Evolutionary conservation across 2,888 invertebrate genomes (phyloP), one percentile per base, ranked within the genome.

Genomic region (Smittia sp.): DNA sequence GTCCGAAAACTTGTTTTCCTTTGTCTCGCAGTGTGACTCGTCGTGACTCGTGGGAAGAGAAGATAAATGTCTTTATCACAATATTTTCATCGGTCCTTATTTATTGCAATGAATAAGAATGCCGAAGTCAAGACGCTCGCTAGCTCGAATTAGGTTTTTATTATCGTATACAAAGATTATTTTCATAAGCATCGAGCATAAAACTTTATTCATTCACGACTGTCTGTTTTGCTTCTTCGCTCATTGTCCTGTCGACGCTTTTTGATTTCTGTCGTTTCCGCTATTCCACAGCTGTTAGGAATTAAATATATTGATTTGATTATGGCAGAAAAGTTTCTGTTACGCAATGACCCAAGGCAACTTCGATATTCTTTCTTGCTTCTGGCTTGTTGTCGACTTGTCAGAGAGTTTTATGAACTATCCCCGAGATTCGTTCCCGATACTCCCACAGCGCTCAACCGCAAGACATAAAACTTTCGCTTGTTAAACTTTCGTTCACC

Each of bases 61-160:
- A 46, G 58, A 58, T 58, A 58, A 58, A 18, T 58, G 58, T 58
- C 58, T 7, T 22, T 20, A 58, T 58, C 58, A 58, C 46, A 58
- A 58, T 52, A 52, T 58, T 58, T 22, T 58, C 22, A 58, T 58
- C 58, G 18, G 20, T 58, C 22, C 13, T 70, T 70, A 70, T 70
- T 70, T 70, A 70, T 70, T 46, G 54, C 52, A 52, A 54, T 54
- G 54, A 70, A 52, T 70, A 68, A 68, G 69, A 68, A 58, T 4
- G 52, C 15, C 15, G 18, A 46, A 58, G 58, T n/a, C 22, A 58
- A 58, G 22, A 58, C 2, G 3, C 58, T 58, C 46, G 13, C 46
- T 46, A 11, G 11, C 2, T 2, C 15, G 46, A 46, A 46, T 46
- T 39, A 39, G 39, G 39, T 39, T 39, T 52, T 52, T 52, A n/a